phyloP scores from a whole-genome alignment of 2,888 invertebrate species.

The Tanypteryx hageni region DNA sequence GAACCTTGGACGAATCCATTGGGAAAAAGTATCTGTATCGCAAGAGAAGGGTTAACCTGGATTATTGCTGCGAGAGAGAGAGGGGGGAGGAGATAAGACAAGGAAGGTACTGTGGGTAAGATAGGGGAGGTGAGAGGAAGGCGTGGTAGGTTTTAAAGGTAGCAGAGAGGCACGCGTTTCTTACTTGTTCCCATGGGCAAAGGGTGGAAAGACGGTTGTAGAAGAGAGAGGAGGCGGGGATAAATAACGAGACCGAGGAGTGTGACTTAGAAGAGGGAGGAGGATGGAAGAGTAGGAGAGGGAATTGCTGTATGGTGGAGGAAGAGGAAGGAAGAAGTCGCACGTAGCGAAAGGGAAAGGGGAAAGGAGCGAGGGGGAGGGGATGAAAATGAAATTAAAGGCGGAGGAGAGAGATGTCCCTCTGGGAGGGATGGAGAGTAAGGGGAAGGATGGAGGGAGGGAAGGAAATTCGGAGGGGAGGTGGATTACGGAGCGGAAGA shows the following conservation, averaged over 20 bases:
- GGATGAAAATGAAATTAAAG: constrained; percentile 10
- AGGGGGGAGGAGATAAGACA: too few relatives aligned
- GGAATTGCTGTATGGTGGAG: neutral
- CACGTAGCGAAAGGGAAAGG: neutral
- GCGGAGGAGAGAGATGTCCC: neutral
- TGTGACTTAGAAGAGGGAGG: constrained; percentile 1
- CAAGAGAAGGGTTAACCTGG: constrained; percentile 25
- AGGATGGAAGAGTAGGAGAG: neutral
- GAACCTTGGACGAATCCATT: neutral
- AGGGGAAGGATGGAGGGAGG: too few relatives aligned
- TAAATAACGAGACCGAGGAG: constrained; percentile 18
- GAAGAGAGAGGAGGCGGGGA: neutral
- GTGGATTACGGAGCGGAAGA: too few relatives aligned
- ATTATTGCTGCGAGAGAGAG: neutral
- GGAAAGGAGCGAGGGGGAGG: too few relatives aligned
- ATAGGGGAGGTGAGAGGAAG: neutral
- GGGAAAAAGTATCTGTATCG: constrained; percentile 24
- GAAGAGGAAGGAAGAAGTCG: neutral
- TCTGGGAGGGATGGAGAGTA: neutral
- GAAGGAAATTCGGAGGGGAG: too few relatives aligned
- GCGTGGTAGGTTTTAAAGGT: neutral
- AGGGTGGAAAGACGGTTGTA: neutral
- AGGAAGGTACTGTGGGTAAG: too few relatives aligned
- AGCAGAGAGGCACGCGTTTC: neutral
- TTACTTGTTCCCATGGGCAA: neutral